These are phyloP conservation scores for Pollenia amentaria DNA, from an alignment of 2,888 invertebrate genomes.

Conservation along the genomic window DNA sequence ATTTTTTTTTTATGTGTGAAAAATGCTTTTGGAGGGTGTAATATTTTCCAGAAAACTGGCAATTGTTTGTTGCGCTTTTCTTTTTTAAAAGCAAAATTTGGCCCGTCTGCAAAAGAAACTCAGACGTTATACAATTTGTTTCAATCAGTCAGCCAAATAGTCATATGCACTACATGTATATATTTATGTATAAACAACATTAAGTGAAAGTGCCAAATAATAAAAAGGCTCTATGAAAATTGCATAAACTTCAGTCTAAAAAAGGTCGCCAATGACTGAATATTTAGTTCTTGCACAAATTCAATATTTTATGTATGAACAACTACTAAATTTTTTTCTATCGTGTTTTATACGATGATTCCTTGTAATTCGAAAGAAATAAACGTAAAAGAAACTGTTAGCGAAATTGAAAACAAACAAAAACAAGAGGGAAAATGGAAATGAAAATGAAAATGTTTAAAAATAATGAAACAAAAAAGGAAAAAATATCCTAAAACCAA, in stretches of 20 bases:
- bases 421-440: background rate
- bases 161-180: background rate
- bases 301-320: constrained; percentile 7
- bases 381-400: constrained; percentile 47
- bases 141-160: background rate
- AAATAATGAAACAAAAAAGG: background rate
- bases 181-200: background rate
- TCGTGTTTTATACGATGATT: background rate
- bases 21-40: too few relatives aligned
- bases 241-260: background rate
- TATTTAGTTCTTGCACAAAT: background rate
- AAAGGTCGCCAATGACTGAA: constrained; percentile 6
- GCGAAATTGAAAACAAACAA: constrained; percentile 65
- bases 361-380: background rate
- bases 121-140: background rate
- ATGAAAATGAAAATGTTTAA: constrained; percentile 25
- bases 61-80: too few relatives aligned
- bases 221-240: background rate
- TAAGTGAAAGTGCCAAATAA: constrained; percentile 20
- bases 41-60: too few relatives aligned
- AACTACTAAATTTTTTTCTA: background rate
- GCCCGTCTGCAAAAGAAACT: background rate
- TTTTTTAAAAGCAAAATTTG: too few relatives aligned
- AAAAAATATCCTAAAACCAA: constrained; percentile 39
- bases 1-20: too few relatives aligned